These are phyloP conservation scores for Hetaerina americana DNA, from an alignment of 1,140 invertebrate species.

Conservation along the genomic window DNA sequence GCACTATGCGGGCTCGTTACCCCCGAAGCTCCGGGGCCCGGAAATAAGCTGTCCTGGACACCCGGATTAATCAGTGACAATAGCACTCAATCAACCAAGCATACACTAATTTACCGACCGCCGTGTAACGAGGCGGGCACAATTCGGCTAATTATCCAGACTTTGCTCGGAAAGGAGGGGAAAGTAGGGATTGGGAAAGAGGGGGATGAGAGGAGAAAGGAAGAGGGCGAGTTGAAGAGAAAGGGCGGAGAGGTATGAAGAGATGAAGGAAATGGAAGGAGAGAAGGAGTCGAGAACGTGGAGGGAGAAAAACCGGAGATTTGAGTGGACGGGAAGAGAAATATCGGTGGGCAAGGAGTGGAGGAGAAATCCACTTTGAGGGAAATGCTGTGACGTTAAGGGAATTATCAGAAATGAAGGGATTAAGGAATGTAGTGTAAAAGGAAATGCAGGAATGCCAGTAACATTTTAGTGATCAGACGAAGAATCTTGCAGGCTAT, in stretches of 20 bases:
- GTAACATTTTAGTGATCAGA: too few species aligned
- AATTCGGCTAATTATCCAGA: slow-evolving; percentile 9
- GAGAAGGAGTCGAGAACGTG: neutral
- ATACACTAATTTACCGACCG: slow-evolving; percentile 10
- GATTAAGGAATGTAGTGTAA: too few species aligned
- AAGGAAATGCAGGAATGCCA: too few species aligned
- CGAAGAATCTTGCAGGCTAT: too few species aligned
- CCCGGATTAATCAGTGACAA: slow-evolving; percentile 11
- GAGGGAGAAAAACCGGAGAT: neutral
- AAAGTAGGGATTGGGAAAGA: neutral
- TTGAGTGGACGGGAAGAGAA: too few species aligned
- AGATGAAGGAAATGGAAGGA: neutral
- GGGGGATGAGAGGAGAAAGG: neutral
- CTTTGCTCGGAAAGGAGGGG: neutral
- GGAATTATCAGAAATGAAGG: too few species aligned
- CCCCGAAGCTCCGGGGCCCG: neutral
- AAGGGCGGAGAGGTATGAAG: neutral
- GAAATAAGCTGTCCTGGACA: slow-evolving; percentile 9
- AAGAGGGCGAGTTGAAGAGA: neutral
- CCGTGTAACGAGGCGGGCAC: slow-evolving; percentile 8
- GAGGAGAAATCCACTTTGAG: too few species aligned
- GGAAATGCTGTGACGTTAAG: too few species aligned
- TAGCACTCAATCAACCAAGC: slow-evolving; percentile 11
- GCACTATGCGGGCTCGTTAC: neutral
- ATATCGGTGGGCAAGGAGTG: too few species aligned